Percentiles rank a stretch among this genome's conserved stretches.
phyloP scores from a whole-genome alignment of 1,140 invertebrate species.

The Carposina sasakii region DNA sequence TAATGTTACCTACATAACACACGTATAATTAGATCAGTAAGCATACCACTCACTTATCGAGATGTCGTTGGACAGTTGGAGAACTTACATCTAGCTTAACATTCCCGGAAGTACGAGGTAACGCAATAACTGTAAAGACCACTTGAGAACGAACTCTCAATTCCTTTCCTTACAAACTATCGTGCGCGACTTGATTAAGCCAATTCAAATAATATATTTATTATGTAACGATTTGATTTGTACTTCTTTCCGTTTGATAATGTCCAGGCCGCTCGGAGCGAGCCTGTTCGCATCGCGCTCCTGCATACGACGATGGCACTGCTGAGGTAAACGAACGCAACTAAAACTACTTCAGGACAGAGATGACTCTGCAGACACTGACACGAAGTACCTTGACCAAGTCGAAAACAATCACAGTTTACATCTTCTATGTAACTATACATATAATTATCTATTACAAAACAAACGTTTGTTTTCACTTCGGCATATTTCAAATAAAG shows the following conservation, averaged over 20 bases:
- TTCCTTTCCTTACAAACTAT: constrained; percentile 59
- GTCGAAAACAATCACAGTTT: constrained; percentile 58
- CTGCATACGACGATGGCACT: constrained; percentile 44
- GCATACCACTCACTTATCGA: constrained; percentile 40
- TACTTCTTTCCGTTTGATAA: constrained; percentile 43
- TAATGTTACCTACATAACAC: constrained; percentile 60
- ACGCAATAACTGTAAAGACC: constrained; percentile 19
- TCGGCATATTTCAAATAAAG: constrained; percentile 38
- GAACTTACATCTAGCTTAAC: constrained; percentile 30
- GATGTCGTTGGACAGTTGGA: constrained; percentile 39
- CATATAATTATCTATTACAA: too few species aligned
- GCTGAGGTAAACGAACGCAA: constrained; percentile 59
- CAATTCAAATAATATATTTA: constrained; percentile 47
- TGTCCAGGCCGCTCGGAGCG: constrained; percentile 22
- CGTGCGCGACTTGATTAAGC: constrained; percentile 44
- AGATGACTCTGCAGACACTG: constrained; percentile 13
- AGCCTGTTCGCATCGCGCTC: not conserved
- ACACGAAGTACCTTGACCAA: constrained; percentile 48
- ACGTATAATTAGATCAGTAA: constrained; percentile 44
- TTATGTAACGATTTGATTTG: constrained; percentile 52
- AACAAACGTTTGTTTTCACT: constrained; percentile 17
- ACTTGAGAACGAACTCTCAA: constrained; percentile 41
- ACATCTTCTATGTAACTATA: too few species aligned
- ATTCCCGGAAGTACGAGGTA: constrained; percentile 33
- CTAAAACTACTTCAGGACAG: constrained; percentile 35